phyloP scores from a whole-genome alignment of 2,888 invertebrate genomes.

The Microctonus aethiopoides region DNA sequence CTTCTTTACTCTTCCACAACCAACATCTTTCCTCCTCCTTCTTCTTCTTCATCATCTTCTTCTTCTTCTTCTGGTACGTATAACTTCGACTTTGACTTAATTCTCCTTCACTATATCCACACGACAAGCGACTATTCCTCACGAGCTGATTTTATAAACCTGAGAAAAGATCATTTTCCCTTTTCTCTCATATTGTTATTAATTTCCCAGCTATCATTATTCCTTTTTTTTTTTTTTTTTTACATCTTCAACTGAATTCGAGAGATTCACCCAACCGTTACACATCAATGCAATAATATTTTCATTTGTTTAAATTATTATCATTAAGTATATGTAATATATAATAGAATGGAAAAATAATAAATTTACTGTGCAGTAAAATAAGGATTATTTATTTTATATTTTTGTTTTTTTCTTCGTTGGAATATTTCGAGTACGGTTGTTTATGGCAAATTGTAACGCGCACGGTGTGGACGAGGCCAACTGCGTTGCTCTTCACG shows the following conservation, averaged over 20 bases:
- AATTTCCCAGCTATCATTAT: neutral
- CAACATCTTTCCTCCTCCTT: conserved; percentile 13
- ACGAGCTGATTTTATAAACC: neutral
- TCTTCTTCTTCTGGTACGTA: neutral
- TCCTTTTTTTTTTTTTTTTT: neutral
- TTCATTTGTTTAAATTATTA: too few species aligned
- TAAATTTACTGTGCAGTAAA: neutral
- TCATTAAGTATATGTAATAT: neutral
- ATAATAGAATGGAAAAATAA: too few species aligned
- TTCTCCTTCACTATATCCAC: neutral
- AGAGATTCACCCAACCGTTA: too few species aligned
- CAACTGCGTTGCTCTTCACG: conserved; percentile 33
- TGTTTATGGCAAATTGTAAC: conserved; percentile 48
- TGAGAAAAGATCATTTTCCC: neutral
- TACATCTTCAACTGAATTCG: neutral
- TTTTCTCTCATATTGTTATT: neutral
- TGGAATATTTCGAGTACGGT: conserved; percentile 12
- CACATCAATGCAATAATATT: neutral
- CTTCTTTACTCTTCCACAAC: conserved; percentile 28
- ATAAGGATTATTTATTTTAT: neutral
- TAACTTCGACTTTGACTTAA: too few species aligned
- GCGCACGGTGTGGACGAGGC: conserved; percentile 44
- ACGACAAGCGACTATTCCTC: neutral
- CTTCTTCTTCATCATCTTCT: conserved; percentile 20
- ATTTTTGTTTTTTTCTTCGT: too few species aligned